Percentiles rank a stretch among this genome's conserved stretches.
Evolutionary conservation across 2,888 invertebrate species (phyloP).

Genomic region (Zele albiditarsus): DNA sequence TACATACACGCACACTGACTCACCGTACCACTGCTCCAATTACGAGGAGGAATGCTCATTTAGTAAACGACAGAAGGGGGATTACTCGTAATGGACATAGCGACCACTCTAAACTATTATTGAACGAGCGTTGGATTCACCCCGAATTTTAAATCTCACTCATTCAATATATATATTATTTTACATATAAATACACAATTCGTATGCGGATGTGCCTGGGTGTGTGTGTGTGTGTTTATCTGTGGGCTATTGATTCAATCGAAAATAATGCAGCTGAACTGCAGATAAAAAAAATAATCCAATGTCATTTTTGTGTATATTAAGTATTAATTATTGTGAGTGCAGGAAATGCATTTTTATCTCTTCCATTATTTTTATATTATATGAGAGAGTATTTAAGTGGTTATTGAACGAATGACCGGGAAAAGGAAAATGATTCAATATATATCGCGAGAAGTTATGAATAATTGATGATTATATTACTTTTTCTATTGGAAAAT

Average conservation of each 20-base stretch:
- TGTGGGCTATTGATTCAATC: background rate
- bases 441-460: no score
- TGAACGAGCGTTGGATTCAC: conserved; percentile 46
- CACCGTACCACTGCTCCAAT: conserved; percentile 62
- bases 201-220: no score
- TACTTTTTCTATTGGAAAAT: no score
- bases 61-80: conserved; percentile 60
- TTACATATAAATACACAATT: background rate
- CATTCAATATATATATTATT: background rate
- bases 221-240: no score
- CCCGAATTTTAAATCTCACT: conserved; percentile 42
- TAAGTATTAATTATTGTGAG: background rate
- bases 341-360: no score
- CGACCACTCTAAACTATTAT: conserved; percentile 67
- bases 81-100: conserved; percentile 62
- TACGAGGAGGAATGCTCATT: conserved; percentile 70
- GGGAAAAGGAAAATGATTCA: no score
- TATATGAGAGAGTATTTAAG: no score
- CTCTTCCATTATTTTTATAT: no score
- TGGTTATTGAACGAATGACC: no score
- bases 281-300: background rate
- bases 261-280: background rate
- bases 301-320: background rate
- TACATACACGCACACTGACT: background rate
- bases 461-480: no score